These are phyloP conservation scores for Syngnathus acus DNA, from an alignment of 2,797 vertebrate species.

Conservation along the genomic window DNA sequence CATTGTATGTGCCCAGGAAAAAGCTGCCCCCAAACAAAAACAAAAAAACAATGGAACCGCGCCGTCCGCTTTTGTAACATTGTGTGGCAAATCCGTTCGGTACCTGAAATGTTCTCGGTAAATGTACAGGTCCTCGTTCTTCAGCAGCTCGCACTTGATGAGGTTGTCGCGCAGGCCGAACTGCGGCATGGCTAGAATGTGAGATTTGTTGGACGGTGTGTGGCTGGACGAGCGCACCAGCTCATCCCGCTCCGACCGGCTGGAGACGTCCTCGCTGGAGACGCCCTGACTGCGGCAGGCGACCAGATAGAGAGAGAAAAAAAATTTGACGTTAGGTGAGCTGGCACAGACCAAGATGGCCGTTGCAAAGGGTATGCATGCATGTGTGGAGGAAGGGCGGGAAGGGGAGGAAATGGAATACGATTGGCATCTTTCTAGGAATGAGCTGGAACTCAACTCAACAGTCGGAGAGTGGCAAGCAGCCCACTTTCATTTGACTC, in stretches of 20 bases:
- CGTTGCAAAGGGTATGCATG: too few species aligned
- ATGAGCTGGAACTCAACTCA: slow-evolving; percentile 28
- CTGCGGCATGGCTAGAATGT: slow-evolving; percentile 78
- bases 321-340: slow-evolving; percentile 2
- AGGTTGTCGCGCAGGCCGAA: slow-evolving; percentile 84
- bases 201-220: slow-evolving; percentile 75
- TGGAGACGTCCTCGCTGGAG: slow-evolving; percentile 68
- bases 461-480: not conserved
- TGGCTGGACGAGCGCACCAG: slow-evolving; percentile 74
- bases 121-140: slow-evolving; percentile 83
- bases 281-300: not conserved
- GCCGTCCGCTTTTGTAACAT: too few species aligned
- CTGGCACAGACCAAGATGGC: not conserved
- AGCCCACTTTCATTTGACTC: not conserved
- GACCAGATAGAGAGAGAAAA: not conserved
- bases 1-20: slow-evolving; percentile 93
- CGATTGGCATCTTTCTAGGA: slow-evolving; percentile 30
- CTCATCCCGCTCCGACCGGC: slow-evolving; percentile 70
- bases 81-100: not conserved
- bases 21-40: slow-evolving; percentile 63
- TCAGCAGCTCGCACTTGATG: slow-evolving; percentile 81
- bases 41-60: not conserved
- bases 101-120: slow-evolving; percentile 83
- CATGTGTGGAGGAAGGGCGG: not conserved
- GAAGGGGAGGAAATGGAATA: slow-evolving; percentile 33